phyloP scores from a whole-genome alignment of 2,113 vertebrate species.

The Cryptomyrus ogoouensis region DNA sequence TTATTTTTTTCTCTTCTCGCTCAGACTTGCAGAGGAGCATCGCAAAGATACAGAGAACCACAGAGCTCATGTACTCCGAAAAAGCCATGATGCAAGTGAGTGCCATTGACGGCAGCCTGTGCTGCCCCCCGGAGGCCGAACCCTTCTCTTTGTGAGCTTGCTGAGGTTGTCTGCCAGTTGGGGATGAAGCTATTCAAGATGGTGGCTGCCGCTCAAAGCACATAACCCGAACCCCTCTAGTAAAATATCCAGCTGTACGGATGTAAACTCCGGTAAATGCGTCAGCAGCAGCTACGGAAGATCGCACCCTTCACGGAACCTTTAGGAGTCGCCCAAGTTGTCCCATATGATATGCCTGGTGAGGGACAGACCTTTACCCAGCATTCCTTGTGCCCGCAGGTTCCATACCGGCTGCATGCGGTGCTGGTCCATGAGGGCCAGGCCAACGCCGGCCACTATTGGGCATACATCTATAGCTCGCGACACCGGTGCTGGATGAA shows the following conservation, averaged over 20 bases:
- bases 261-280: not conserved
- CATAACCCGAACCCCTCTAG: not conserved
- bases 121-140: not conserved
- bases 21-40: constrained; percentile 94
- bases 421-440: constrained; percentile 96
- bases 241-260: not conserved
- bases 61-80: constrained; percentile 96
- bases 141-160: not conserved
- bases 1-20: not conserved
- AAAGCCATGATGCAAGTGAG: constrained; percentile 95
- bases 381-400: constrained; percentile 52
- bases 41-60: constrained; percentile 90
- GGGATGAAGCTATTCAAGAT: not conserved
- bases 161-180: not conserved
- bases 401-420: constrained; percentile 92
- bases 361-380: not conserved
- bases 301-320: not conserved
- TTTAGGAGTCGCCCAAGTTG: not conserved
- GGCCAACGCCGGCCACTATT: constrained; percentile 96
- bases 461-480: constrained; percentile 95
- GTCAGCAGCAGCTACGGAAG: not conserved
- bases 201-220: not conserved
- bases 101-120: constrained; percentile 20
- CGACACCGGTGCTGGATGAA: constrained; percentile 93
- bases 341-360: not conserved